These are phyloP conservation scores for Leptura quadrifasciata DNA, from an alignment of 2,888 invertebrate species.

Conservation along the genomic window DNA sequence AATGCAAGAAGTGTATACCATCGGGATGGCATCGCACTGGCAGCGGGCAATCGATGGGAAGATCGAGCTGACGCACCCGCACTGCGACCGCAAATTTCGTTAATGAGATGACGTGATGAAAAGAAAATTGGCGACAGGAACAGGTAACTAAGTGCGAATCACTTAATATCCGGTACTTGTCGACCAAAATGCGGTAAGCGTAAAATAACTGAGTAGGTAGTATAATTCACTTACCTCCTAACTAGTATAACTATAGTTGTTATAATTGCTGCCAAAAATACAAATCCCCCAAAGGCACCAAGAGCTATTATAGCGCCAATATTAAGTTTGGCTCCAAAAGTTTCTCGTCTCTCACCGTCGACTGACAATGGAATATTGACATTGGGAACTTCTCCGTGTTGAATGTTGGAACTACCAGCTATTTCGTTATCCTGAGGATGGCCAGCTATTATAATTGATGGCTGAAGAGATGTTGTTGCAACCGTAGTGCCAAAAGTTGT, in stretches of 20 bases:
- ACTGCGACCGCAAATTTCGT: conserved; percentile 61
- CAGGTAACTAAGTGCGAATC: conserved; percentile 7
- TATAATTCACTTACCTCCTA: conserved; percentile 82
- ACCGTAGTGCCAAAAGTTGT: conserved; percentile 62
- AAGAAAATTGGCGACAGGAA: background rate
- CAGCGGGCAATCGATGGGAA: conserved; percentile 74
- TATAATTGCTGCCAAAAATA: conserved; percentile 91
- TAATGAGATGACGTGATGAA: conserved; percentile 25
- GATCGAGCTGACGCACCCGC: conserved; percentile 73
- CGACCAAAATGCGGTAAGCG: background rate
- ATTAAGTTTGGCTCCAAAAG: conserved; percentile 84
- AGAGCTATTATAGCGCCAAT: conserved; percentile 91
- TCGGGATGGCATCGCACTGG: conserved; percentile 83
- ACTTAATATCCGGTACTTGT: background rate
- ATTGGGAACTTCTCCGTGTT: conserved; percentile 81
- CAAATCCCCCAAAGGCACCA: conserved; percentile 93
- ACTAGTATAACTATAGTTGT: conserved; percentile 92
- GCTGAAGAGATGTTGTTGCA: conserved; percentile 62
- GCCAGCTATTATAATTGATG: conserved; percentile 70
- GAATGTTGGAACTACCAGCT: conserved; percentile 73
- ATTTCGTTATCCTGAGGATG: conserved; percentile 91
- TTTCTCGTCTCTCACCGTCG: conserved; percentile 77
- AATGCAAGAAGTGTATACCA: conserved; percentile 94
- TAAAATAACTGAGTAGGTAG: conserved; percentile 17
- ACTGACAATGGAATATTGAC: conserved; percentile 82